Conservation (phyloP, 2,113 vertebrate genomes). For the Pongo pygmaeus region DNA sequence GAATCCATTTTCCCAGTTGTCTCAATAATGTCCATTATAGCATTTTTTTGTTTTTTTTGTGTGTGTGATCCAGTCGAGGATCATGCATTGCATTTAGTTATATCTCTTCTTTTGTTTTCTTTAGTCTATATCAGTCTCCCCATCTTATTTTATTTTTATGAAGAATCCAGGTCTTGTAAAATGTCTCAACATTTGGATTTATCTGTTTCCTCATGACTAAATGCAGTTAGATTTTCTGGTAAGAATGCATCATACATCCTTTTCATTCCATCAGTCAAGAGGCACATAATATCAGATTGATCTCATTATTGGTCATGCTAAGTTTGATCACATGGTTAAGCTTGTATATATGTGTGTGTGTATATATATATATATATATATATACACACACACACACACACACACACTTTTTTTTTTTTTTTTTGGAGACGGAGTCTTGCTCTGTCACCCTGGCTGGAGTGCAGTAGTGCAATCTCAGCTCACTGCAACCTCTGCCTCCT, state of each 20-base stretch:
- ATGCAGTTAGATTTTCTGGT: not conserved
- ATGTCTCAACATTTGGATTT: not conserved
- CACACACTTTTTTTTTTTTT: not conserved
- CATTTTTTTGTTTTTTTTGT: not conserved
- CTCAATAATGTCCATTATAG: not conserved
- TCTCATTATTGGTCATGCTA: not conserved
- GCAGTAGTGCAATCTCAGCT: not conserved
- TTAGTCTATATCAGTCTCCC: not conserved
- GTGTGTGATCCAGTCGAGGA: not conserved
- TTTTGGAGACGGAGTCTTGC: not conserved
- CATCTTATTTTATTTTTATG: not conserved
- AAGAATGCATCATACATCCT: not conserved
- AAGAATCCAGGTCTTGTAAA: slow-evolving; percentile 9
- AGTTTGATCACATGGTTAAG: not conserved
- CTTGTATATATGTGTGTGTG: not conserved
- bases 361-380: no score
- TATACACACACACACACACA: no score
- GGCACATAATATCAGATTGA: not conserved
- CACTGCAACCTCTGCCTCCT: not conserved
- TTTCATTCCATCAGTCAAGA: not conserved
- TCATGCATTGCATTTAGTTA: not conserved
- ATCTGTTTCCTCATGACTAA: not conserved
- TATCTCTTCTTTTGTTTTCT: not conserved
- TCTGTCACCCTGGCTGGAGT: not conserved
- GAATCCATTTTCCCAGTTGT: not conserved